Evolutionary conservation across 2,113 vertebrate genomes (phyloP), one percentile per base, ranked within the genome.

Genomic region (Odocoileus virginianus): DNA sequence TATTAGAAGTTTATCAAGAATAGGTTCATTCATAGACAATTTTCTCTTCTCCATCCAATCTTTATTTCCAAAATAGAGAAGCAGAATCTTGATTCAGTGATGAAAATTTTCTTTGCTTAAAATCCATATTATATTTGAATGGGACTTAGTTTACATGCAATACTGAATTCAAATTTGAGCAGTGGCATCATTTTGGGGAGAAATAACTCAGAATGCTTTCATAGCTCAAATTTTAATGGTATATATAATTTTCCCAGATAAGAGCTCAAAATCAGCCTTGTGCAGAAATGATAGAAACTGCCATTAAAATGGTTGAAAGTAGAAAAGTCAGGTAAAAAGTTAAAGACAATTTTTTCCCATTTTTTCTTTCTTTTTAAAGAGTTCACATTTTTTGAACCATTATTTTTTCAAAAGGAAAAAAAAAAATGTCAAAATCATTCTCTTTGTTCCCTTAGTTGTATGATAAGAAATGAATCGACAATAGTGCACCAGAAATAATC

Each of bases 1-100:
- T 88, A 96, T 89, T 95, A 97, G 89, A 98, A 93, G 54, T 92
- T 94, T 90, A 55, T 95, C 93, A 96, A 95, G 54, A 98, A 67
- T 79, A 94, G 82, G 40, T 40, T 95, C 74, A 97, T 96, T 90
- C 74, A 6, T 60, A 92, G 55, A 54, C 21, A 92, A 58, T 95
- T 98, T 97, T 97, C 61, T 93, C 71, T 94, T 89, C 50, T 94
- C 47, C 57, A 25, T 76, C 45, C 27, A 89, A 52, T 74, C 9
- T 79, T 97, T 87, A 90, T 96, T 96, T 96, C 21, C 58, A 95
- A 96, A 96, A 60, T 96, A 40, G 43, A 94, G 45, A 92, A 88
- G 19, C 23, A 47, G 40, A 89, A 87, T 93, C 25, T 71, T 92
- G 58, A 96, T 50, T 95, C 25, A 67, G 9, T 90, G 78, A 8